Base-by-base conservation (phyloP, 2,113 vertebrate species). In the Cryptomyrus ogoouensis region DNA sequence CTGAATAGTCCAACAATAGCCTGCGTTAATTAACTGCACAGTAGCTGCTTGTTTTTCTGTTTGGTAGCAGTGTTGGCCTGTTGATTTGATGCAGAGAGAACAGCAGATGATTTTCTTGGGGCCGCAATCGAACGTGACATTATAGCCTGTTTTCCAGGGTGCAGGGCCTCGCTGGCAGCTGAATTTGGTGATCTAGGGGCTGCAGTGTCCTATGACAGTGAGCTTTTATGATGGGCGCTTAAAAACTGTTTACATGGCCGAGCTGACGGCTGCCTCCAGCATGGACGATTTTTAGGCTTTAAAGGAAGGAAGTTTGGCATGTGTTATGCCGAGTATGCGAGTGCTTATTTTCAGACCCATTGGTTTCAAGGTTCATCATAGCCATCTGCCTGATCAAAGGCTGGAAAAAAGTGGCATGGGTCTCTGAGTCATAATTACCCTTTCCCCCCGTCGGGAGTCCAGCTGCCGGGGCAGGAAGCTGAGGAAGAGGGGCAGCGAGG, bases 371-470 rank as follows among this genome's bases (percentile, higher is more conserved):
- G 83, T n/a, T 84, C n/a, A 52, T 87, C 84, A 87, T 46, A 87
- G 84, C 84, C 84, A 87, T 87, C 84, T 49, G 84, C 47, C 84
- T 50, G 49, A 87, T 87, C 84, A 52, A 87, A 87, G 49, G 84
- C n/a, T 87, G 49, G 49, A 87, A 84, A 87, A 87, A 46, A 27
- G 10, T 52, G 84, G 84, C 49, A 52, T 87, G 27, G 44, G 12
- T 87, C 46, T 85, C 46, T 87, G 49, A 87, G 46, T 87, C 49
- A 50, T 52, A 87, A 52, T 52, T 87, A 35, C 13, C 46, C 27
- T n/a, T 85, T 85, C 46, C 46, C 44, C 83, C 44, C 10, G 5
- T 35, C 9, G n/a, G 13, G 84, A 52, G 49, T n/a, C 84, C n/a
- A 44, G 46, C 42, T 31, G 49, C 84, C 27, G 10, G 21, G 84